Evolutionary conservation across 1,140 invertebrate genomes (phyloP), one percentile per base, ranked within the genome.

Genomic region (Plodia interpunctella): DNA sequence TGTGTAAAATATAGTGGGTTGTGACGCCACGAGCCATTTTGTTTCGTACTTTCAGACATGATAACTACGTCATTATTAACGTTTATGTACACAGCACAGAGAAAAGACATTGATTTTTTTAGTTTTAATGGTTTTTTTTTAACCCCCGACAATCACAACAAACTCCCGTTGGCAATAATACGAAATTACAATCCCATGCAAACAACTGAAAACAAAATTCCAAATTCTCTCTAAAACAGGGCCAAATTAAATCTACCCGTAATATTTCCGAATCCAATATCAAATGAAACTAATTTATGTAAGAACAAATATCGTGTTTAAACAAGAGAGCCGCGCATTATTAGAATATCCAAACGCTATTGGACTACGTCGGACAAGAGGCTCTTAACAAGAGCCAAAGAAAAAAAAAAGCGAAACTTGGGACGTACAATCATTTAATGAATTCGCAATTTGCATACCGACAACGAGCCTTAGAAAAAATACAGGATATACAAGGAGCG

Each of bases 391-490:
- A 82, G 71, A 55, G 66, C 57, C 38, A 62, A 63, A 64, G 55
- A 65, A 74, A 72, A 75, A 74, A 79, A 76, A 67, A 76, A 80
- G 59, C 50, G 75, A 81, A 76, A 63, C 65, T 78, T 59, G 61
- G 68, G 66, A 69, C 71, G 77, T 78, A 84, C 78, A 82, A 84
- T 80, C 73, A 82, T 84, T 82, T 84, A 80, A 84, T 84, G 77
- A 82, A 82, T 80, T 80, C 72, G 72, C 76, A 80, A 80, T 84
- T 84, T 80, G 76, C 81, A 82, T 84, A 80, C 75, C 78, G 74
- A 80, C 72, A 72, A 71, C 66, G 70, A 65, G 50, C 59, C 65
- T 58, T 65, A 63, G 65, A 79, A 76, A 74, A 72, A 76, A 53
- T 66, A 55, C 5, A 28, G 30, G 60, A 76, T 57, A 4, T 68